These are phyloP conservation scores for Diorhabda sublineata DNA, from an alignment of 1,140 invertebrate genomes.

Conservation along the genomic window DNA sequence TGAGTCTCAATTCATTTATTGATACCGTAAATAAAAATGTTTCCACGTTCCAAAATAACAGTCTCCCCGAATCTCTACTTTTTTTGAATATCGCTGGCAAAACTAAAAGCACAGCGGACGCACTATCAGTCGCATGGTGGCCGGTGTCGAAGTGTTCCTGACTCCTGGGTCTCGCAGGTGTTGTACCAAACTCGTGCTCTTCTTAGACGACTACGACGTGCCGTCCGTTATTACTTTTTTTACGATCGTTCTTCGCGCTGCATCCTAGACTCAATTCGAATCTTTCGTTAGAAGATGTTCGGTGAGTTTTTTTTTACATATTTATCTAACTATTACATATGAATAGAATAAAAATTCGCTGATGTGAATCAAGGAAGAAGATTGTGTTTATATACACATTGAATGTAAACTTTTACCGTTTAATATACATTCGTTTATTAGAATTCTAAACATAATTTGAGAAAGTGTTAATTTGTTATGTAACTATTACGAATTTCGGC, in stretches of 20 bases:
- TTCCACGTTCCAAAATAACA: background rate
- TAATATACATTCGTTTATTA: no score
- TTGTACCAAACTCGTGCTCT: background rate
- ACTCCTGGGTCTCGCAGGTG: conserved; percentile 1
- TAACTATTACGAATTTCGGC: no score
- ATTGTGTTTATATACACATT: no score
- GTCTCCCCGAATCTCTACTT: background rate
- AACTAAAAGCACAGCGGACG: background rate
- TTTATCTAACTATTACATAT: background rate
- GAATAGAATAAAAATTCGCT: no score
- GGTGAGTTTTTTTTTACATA: background rate
- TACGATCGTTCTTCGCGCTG: background rate
- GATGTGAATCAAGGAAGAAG: no score
- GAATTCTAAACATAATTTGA: no score
- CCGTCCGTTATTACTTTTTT: background rate
- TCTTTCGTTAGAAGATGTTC: background rate
- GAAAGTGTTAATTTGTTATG: no score
- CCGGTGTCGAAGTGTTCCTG: background rate
- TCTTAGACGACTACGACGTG: background rate
- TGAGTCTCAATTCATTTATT: no score
- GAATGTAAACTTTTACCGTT: no score
- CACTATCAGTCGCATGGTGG: background rate
- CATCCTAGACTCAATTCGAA: background rate
- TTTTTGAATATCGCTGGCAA: background rate
- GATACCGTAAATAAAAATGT: no score